phyloP scores from a whole-genome alignment of 2,888 invertebrate genomes.

The Ganaspis brasiliensis region DNA sequence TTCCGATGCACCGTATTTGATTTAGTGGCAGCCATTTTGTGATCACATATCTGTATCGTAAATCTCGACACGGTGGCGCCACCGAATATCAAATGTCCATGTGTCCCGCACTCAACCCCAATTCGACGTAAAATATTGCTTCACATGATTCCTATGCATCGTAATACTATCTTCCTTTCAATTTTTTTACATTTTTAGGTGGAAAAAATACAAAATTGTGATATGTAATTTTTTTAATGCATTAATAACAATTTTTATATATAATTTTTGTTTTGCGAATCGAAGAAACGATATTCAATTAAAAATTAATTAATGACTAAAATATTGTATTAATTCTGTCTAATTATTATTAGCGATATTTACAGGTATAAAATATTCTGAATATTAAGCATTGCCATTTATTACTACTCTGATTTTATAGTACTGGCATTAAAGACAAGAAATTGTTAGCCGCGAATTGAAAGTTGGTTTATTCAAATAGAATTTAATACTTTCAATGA shows the following conservation, averaged over 20 bases:
- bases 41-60: constrained; percentile 81
- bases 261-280: too few species aligned
- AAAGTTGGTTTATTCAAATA: too few species aligned
- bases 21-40: constrained; percentile 81
- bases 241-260: background rate
- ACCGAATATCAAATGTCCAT: constrained; percentile 80
- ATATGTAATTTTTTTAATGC: background rate
- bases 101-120: constrained; percentile 69
- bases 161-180: constrained; percentile 73
- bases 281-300: too few species aligned
- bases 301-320: too few species aligned
- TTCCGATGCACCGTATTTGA: constrained; percentile 80
- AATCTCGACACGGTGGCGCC: constrained; percentile 77
- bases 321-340: too few species aligned
- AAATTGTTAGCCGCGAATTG: too few species aligned
- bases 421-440: too few species aligned
- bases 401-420: too few species aligned
- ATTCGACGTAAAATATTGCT: constrained; percentile 79
- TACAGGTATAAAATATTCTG: too few species aligned
- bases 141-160: constrained; percentile 71
- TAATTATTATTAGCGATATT: too few species aligned
- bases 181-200: constrained; percentile 36
- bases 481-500: too few species aligned
- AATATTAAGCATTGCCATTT: too few species aligned
- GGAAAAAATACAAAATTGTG: background rate